Percentiles rank a stretch among this genome's conserved stretches.
phyloP scores from a whole-genome alignment of 2,113 vertebrate genomes.

The Silurus glanis region DNA sequence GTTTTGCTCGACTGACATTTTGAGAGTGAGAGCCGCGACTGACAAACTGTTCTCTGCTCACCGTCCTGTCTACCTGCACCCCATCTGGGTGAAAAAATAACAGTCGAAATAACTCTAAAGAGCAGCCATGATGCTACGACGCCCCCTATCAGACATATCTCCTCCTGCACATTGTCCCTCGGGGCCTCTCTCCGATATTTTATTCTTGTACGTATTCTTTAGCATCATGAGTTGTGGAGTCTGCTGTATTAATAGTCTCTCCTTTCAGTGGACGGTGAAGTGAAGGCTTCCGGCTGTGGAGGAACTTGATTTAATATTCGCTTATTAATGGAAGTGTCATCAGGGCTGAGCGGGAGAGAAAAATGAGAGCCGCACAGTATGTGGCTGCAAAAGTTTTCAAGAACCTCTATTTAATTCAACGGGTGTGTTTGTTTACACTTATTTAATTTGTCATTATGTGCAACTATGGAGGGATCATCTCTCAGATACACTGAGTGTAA shows the following conservation, averaged over 20 bases:
- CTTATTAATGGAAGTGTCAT: constrained; percentile 63
- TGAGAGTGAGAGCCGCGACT: constrained; percentile 43
- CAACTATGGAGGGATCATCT: constrained; percentile 44
- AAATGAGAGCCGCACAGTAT: constrained; percentile 50
- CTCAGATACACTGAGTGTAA: constrained; percentile 48
- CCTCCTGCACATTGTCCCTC: constrained; percentile 17
- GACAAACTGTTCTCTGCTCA: constrained; percentile 40
- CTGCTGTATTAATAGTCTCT: constrained; percentile 55
- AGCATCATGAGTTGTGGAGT: constrained; percentile 48
- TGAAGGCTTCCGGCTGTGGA: constrained; percentile 55
- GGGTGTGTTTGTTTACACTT: constrained; percentile 57
- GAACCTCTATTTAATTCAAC: constrained; percentile 50
- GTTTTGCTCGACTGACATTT: constrained; percentile 47
- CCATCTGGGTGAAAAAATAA: constrained; percentile 34
- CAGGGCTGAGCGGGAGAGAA: constrained; percentile 52
- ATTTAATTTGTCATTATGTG: constrained; percentile 51
- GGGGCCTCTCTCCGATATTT: constrained; percentile 36
- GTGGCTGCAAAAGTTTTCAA: constrained; percentile 45
- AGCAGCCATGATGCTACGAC: constrained; percentile 23
- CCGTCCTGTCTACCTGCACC: constrained; percentile 41
- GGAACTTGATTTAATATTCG: constrained; percentile 64
- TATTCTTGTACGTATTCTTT: constrained; percentile 44
- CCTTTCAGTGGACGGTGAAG: constrained; percentile 49
- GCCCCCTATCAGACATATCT: constrained; percentile 44
- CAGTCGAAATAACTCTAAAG: constrained; percentile 11